Evolutionary conservation across 2,888 invertebrate genomes (phyloP), one percentile per base, ranked within the genome.

Genomic region (Lithosia quadra): DNA sequence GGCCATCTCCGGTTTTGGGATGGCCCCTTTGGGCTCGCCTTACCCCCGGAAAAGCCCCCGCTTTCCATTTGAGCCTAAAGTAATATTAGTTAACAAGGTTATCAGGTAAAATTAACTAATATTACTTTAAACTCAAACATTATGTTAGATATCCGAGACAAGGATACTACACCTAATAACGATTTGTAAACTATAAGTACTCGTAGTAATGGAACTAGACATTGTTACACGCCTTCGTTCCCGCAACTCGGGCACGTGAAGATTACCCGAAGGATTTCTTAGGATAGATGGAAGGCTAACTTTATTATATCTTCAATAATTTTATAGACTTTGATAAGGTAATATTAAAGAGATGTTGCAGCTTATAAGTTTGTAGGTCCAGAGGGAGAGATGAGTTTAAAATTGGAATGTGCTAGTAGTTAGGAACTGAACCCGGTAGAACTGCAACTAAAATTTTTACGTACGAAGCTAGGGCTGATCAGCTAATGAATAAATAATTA

Each of bases 211-310:
- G 11, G 57, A 24, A 57, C 28, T 59, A 55, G 55, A 34, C 24
- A 9, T 57, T 39, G 58, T 68, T 21, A 24, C 24, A 34, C n/a
- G 63, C 63, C 34, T 63, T 53, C 49, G 28, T 53, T 55, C 63
- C 49, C 5, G 53, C 11, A 39, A 39, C 63, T 59, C 28, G 59
- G 72, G 53, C 67, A 65, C 67, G 68, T 64, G 36, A 68, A 75
- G 69, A 75, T 83, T 78, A 73, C 78, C 71, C 78, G 11, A 36
- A 73, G 74, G 80, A 68, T 78, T 71, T 63, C 64, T 65, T 57
- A 65, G 36, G 53, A 53, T 61, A 66, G 65, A 79, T 60, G 69
- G 64, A 56, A 61, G 57, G 43, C 61, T 76, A 58, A 67, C 62
- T 80, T 72, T 72, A 80, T 71, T 62, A 49, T 55, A 63, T 18